phyloP scores from a whole-genome alignment of 2,797 vertebrate genomes.

The Muraenolepis orangiensis region DNA sequence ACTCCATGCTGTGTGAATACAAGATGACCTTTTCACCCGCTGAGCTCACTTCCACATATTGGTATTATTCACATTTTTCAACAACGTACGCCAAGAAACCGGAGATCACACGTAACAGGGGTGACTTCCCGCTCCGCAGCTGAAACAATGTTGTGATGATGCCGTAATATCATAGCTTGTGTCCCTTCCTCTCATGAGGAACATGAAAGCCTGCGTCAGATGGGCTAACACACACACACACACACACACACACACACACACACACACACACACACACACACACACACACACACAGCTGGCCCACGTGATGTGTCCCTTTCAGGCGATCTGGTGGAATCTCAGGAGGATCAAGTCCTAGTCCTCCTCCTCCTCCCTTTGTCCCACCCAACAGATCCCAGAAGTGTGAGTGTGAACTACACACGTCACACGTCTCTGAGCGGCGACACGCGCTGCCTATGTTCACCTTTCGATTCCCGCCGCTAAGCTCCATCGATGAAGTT shows the following conservation, averaged over 20 bases:
- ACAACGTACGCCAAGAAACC: neutral
- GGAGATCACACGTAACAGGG: neutral
- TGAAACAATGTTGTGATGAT: slow-evolving; percentile 1
- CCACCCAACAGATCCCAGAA: neutral
- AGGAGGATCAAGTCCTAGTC: neutral
- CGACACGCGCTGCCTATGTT: too few species aligned
- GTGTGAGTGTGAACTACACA: neutral
- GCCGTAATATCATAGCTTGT: neutral
- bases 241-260: neutral
- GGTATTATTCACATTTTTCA: neutral
- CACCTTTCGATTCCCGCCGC: too few species aligned
- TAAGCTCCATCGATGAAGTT: neutral
- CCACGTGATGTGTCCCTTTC: neutral
- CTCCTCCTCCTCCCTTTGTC: neutral
- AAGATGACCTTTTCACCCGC: neutral
- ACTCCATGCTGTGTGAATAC: neutral
- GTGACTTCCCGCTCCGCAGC: neutral
- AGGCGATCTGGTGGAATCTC: neutral
- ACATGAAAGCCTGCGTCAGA: neutral
- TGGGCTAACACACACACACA: neutral
- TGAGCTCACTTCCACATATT: neutral
- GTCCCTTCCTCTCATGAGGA: neutral
- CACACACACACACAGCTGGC: neutral
- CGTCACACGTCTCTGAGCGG: too few species aligned
- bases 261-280: neutral